Evolutionary conservation across 2,113 vertebrate genomes (phyloP), one percentile per base, ranked within the genome.

Genomic region (Hippoglossus stenolepis): DNA sequence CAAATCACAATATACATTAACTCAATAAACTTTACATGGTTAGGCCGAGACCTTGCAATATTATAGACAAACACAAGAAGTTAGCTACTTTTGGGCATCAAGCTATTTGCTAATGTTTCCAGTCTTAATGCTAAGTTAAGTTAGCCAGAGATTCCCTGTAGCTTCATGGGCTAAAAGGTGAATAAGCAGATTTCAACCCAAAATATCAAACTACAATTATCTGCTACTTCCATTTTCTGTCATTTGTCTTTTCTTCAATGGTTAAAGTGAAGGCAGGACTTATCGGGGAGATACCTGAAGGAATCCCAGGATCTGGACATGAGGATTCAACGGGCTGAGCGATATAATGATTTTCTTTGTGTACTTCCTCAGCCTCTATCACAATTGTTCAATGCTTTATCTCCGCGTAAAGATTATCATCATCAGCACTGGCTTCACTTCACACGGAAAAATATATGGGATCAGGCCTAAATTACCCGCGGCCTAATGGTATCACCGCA

Each of bases 401-500:
- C 40, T 47, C 43, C 3, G 21, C 65, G 7, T 69, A 28, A 79
- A 80, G 75, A 88, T 82, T 57, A 82, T 79, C 56, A 78, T 82
- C 80, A 66, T 60, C 53, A 70, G 70, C 17, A 21, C 68, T 89
- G 82, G 81, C 88, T 80, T 63, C 56, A 82, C 69, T 81, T 91
- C 82, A 85, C 68, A 83, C 56, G 54, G 45, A 90, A 80, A 31
- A 80, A 35, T 56, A 59, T 65, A 59, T 13, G 56, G 45, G 77
- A 79, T 72, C n/a, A 26, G 61, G 79, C 76, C 57, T 65, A 76
- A 89, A 90, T 87, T 80, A 89, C 84, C 70, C 28, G 1, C 66
- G 73, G 73, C 65, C 87, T 83, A 90, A 80, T 82, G 77, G 84
- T 84, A 88, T 82, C 79, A 79, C 31, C 65, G 67, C 23, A 85